These are phyloP conservation scores for Aegithalos caudatus DNA, from an alignment of 2,113 vertebrate species.

Conservation along the genomic window DNA sequence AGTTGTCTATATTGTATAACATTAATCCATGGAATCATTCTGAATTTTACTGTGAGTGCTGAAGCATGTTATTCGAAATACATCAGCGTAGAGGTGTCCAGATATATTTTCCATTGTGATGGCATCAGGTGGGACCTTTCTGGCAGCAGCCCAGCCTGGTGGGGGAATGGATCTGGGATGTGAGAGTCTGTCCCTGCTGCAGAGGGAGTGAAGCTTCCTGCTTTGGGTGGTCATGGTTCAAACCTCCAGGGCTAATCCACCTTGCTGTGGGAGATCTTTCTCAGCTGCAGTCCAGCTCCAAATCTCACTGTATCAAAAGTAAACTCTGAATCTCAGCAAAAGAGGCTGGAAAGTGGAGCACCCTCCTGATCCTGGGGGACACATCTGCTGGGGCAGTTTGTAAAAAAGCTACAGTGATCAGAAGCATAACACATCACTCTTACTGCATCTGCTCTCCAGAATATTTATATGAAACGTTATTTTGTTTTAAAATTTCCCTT, in stretches of 20 bases:
- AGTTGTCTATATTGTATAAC: neutral
- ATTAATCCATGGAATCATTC: neutral
- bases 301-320: neutral
- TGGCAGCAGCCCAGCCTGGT: neutral
- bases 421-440: neutral
- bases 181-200: accelerated
- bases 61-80: neutral
- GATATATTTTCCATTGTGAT: neutral
- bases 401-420: neutral
- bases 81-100: accelerated
- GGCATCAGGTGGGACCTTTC: neutral
- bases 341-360: neutral
- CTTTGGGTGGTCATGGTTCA: accelerated
- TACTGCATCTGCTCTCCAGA: neutral
- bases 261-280: neutral
- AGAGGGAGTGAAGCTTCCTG: neutral
- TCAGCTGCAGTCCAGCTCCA: neutral
- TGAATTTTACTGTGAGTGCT: neutral
- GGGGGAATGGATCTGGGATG: neutral
- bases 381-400: neutral
- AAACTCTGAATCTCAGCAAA: neutral
- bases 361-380: neutral
- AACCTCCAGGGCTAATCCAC: neutral
- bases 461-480: neutral
- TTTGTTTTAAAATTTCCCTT: neutral